Conservation (phyloP, 1,140 invertebrate genomes). For the Drosophila repletoides region DNA sequence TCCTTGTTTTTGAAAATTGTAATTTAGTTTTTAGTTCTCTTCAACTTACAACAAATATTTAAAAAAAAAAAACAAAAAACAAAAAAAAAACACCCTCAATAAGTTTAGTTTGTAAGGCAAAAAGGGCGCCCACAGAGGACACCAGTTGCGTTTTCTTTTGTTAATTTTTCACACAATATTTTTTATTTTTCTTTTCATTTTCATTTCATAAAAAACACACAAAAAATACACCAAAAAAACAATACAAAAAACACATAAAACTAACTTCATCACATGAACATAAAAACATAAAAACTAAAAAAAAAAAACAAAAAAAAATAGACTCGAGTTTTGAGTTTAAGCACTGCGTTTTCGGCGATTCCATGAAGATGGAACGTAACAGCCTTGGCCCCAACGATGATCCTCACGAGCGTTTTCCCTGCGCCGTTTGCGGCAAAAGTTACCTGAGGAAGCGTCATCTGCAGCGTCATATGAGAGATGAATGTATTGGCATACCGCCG, state of each 20-base stretch:
- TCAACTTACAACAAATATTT: conserved; percentile 26
- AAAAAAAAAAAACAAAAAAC: not conserved
- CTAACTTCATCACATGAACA: conserved; percentile 26
- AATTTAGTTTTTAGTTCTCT: conserved; percentile 30
- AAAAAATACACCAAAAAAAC: conserved; percentile 5
- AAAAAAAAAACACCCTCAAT: not conserved
- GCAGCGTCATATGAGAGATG: conserved; percentile 86
- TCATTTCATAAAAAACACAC: conserved; percentile 67
- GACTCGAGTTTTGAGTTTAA: conserved; percentile 59
- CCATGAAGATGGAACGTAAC: conserved; percentile 21
- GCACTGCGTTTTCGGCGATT: conserved; percentile 57
- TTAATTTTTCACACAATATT: conserved; percentile 73
- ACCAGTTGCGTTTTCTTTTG: conserved; percentile 49
- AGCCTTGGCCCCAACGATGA: conserved; percentile 15
- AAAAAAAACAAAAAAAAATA: conserved; percentile 26
- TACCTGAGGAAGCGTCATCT: conserved; percentile 87
- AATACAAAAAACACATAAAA: conserved; percentile 26
- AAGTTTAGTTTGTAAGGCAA: conserved; percentile 22
- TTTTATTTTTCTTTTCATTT: conserved; percentile 82
- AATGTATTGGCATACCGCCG: conserved; percentile 87
- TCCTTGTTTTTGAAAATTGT: conserved; percentile 26
- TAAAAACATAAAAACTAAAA: conserved; percentile 26
- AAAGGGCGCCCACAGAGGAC: not conserved
- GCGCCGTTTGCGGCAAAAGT: conserved; percentile 85
- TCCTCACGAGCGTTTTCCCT: conserved; percentile 83